Percentiles rank a stretch among this genome's conserved stretches.
These are phyloP conservation scores for Anthopleura sola DNA, from an alignment of 64 coral and sea anemone genomes.

Conservation along the genomic window DNA sequence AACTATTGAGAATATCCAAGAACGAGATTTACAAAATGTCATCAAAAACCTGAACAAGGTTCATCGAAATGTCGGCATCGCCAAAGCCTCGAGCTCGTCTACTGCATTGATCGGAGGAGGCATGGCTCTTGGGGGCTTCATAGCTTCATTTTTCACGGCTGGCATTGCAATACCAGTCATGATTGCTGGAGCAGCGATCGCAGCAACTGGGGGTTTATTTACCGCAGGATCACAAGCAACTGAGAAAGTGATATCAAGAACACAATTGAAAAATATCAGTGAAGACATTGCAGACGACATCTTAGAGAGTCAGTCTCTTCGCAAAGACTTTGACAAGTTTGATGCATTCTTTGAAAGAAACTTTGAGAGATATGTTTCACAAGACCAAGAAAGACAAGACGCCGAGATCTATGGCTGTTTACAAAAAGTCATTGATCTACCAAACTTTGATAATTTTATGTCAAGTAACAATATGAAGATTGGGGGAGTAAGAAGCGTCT, in stretches of 20 bases:
- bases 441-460: not conserved
- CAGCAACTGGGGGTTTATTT: constrained; percentile 28
- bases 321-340: not conserved
- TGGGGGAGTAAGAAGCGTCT: not conserved
- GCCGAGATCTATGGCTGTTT: not conserved
- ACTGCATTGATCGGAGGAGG: constrained; percentile 27
- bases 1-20: constrained; percentile 18
- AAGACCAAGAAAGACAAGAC: too few species aligned
- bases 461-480: not conserved
- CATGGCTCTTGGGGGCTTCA: constrained; percentile 40
- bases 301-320: not conserved
- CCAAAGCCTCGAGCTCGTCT: constrained; percentile 8
- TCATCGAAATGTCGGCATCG: constrained; percentile 34
- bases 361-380: not conserved
- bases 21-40: constrained; percentile 15
- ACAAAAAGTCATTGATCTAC: not conserved
- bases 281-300: not conserved
- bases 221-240: not conserved
- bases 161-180: constrained; percentile 32
- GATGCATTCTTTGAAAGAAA: not conserved
- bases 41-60: constrained; percentile 24
- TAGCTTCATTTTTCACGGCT: constrained; percentile 47
- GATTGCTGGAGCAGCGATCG: constrained; percentile 21
- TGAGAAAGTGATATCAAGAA: constrained; percentile 12
- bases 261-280: not conserved